Evolutionary conservation across 2,797 vertebrate genomes (phyloP), one percentile per base, ranked within the genome.

Genomic region (Decapterus maruadsi): DNA sequence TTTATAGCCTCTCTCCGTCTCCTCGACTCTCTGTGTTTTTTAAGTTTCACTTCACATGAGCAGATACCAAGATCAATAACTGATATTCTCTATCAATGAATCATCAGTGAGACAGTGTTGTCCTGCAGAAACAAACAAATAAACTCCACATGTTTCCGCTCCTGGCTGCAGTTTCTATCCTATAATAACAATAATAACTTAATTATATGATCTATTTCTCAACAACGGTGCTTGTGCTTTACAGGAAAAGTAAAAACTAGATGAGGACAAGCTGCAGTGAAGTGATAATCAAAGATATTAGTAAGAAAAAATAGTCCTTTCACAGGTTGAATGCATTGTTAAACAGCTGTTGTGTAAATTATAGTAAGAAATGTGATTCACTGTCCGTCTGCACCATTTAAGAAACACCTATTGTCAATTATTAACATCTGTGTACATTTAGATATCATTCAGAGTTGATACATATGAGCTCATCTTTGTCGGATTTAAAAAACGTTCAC

Each of bases 21-120:
- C 3, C 4, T 34, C 4, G 31, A 5, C 31, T 34, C 51, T 61
- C 29, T 69, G 19, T 2, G 38, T 58, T 58, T 59, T 55, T 67
- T 6, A 56, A 62, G 67, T 87, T 88, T 90, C 22, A 1, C 75
- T 87, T 86, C 64, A 62, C 50, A n/a, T 0, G 1, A 29, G 10
- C 38, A 54, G 72, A 83, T 3, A 38, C 42, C 13, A 16, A 26
- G 16, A 51, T 50, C 55, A 51, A 38, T 29, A 26, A 34, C 59
- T 67, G 51, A 9, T 40, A 40, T 9, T 40, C 38, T 26, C 26
- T 26, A 26, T 9, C 38, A 40, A 10, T 40, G 10, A 40, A 34
- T 34, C 31, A 34, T 34, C 31, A 34, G 31, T 5, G 31, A 34
- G 31, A 34, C 31, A 6, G 6, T 65, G 13, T 19, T 10, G 1